Base-by-base conservation (phyloP, 1,140 invertebrate genomes). In the Galleria mellonella region DNA sequence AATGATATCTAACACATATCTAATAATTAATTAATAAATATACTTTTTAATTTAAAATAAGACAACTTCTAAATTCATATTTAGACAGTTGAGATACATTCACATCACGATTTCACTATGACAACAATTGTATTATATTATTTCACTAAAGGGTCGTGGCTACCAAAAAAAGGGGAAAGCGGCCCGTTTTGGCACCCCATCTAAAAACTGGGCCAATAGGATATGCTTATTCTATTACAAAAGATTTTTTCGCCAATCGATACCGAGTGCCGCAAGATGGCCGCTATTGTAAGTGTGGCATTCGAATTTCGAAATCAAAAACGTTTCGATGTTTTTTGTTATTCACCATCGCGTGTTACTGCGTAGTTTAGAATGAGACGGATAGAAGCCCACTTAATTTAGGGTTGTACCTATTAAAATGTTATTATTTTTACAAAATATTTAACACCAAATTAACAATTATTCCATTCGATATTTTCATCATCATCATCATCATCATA, bases 181-280 rank as follows among this genome's bases (percentile, higher is more conserved):
- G 63, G 40, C 29, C 59, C 66, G 70, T 72, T 66, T 55, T 72
- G 69, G 56, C 67, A 62, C 77, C 75, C 77, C 60, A 50, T 69
- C 53, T 64, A 69, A 75, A 77, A 83, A 81, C 56, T 83, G 75
- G 79, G 74, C 79, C 76, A 83, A 83, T 83, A 46, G 77, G 73
- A 58, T 68, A 72, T 48, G 53, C 43, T 60, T 63, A 56, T 62
- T 33, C 42, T 30, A 32, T 50, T 43, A 76, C 77, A 79, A 79
- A 71, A 58, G 75, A 78, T 78, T 84, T 73, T 79, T 79, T 62
- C 62, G 66, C 79, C 81, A 84, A 84, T 82, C 77, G 68, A 81
- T 83, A 72, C 53, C 6, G 51, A 56, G 66, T 64, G 17, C 68
- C 54, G 64, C 71, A 81, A 83, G 70, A 83, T 83, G 79, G 79